Base-by-base conservation (phyloP, 2,113 vertebrate genomes). In the Caranx ignobilis region DNA sequence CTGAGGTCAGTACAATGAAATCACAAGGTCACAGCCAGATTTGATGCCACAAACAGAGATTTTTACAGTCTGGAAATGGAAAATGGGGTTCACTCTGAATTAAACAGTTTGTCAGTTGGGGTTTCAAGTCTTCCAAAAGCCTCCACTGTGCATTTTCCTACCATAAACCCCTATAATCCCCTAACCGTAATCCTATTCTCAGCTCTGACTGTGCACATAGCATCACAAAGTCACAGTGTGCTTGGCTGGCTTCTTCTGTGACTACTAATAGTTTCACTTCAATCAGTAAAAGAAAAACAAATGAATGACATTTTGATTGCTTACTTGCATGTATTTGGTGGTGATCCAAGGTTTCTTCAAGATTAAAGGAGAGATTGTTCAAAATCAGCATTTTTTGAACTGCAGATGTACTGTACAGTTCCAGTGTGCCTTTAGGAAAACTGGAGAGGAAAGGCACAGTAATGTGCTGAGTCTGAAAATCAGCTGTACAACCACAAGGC, bases 1-100 rank as follows among this genome's bases (percentile, higher is more conserved):
- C 97, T 0, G 96, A 97, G 95, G 97, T 97, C 70, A 81, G 87
- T 26, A 2, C 21, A 18, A 41, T 19, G 5, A 63, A 35, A 37
- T 10, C 12, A 31, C 45, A 39, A 68, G 21, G 48, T 57, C 72
- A 19, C 47, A 41, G 41, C 26, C 39, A 2, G 5, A 19, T 68
- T 77, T 31, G 0, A 10, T 32, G 16, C 56, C n/a, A 48, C 37
- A 48, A 62, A 45, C 7, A 68, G 12, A 31, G 35, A 11, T 32
- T 76, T 60, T 32, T 26, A 74, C 10, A 35, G 12, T 15, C 1
- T 50, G 5, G 19, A 69, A 57, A 31, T 60, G 6, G 62, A 1
- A 19, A 37, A 6, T 5, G 10, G 13, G 32, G 10, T 34, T 47
- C 10, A 41, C 43, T 31, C 21, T n/a, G n/a, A 57, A 57, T 45